These are phyloP conservation scores for Pangasianodon hypophthalmus DNA, from an alignment of 2,113 vertebrate species.

Conservation along the genomic window DNA sequence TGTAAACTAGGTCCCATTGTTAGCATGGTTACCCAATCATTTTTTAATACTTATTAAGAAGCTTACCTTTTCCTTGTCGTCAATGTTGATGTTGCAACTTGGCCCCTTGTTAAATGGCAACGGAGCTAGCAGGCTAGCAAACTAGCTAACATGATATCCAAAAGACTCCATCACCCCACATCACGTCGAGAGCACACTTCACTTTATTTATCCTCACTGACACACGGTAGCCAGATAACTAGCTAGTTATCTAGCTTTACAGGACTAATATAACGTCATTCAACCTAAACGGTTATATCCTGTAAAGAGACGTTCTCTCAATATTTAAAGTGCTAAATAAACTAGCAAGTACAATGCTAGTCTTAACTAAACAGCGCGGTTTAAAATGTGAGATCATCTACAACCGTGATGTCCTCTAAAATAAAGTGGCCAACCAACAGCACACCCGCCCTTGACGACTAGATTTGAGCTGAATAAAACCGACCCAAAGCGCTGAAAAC, in stretches of 20 bases:
- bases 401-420: neutral
- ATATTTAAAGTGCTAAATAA: neutral
- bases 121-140: conserved; percentile 44
- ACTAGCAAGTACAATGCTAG: neutral
- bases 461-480: neutral
- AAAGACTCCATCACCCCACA: conserved; percentile 46
- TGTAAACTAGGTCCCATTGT: neutral
- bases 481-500: neutral
- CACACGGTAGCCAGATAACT: neutral
- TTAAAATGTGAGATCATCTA: neutral
- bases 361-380: neutral
- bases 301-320: neutral
- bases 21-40: too few species aligned
- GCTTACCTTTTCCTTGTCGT: conserved; percentile 35
- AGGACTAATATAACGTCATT: neutral
- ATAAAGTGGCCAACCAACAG: neutral
- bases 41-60: neutral
- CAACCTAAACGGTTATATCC: neutral
- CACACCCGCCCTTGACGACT: neutral
- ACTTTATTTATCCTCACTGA: neutral
- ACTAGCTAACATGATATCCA: conserved; percentile 40
- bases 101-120: conserved; percentile 34
- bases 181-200: neutral
- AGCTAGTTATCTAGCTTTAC: neutral
- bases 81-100: conserved; percentile 45